phyloP scores from a whole-genome alignment of 2,888 invertebrate species.

The Drosophila glabriapex region DNA sequence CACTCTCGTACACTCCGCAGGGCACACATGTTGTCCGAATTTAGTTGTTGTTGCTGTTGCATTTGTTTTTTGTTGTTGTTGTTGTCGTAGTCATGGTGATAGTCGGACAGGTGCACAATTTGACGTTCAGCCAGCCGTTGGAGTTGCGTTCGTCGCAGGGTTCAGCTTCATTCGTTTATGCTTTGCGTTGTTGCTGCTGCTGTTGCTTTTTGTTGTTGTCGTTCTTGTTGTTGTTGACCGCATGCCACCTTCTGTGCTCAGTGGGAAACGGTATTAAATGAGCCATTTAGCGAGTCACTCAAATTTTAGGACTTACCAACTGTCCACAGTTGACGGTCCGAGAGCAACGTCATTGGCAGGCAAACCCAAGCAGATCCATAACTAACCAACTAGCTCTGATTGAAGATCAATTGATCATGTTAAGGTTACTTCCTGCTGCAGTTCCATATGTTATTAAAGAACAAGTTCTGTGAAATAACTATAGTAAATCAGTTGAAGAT shows the following conservation, averaged over 20 bases:
- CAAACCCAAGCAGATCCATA: constrained; percentile 18
- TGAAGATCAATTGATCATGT: constrained; percentile 27
- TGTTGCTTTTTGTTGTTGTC: constrained; percentile 18
- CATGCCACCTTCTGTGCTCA: constrained; percentile 76
- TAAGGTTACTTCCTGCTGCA: constrained; percentile 32
- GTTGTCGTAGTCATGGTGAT: constrained; percentile 80
- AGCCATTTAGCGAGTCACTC: constrained; percentile 81
- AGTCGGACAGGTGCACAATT: constrained; percentile 83
- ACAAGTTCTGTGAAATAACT: neutral
- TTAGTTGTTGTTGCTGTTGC: constrained; percentile 8
- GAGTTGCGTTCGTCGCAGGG: constrained; percentile 56
- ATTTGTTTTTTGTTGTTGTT: constrained; percentile 27
- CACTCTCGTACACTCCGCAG: constrained; percentile 25
- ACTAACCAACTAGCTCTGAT: constrained; percentile 31
- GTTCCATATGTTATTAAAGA: neutral
- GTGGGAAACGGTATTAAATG: constrained; percentile 77
- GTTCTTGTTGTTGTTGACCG: constrained; percentile 53
- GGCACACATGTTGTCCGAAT: constrained; percentile 72
- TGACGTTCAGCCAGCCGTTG: constrained; percentile 71
- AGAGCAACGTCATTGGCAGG: constrained; percentile 6
- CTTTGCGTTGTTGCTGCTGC: constrained; percentile 59
- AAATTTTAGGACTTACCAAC: constrained; percentile 57
- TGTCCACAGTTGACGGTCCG: constrained; percentile 37
- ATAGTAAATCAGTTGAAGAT: neutral
- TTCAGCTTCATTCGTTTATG: constrained; percentile 72